These are phyloP conservation scores for Drosophila kanapiae DNA, from an alignment of 1,140 invertebrate genomes.

Conservation along the genomic window DNA sequence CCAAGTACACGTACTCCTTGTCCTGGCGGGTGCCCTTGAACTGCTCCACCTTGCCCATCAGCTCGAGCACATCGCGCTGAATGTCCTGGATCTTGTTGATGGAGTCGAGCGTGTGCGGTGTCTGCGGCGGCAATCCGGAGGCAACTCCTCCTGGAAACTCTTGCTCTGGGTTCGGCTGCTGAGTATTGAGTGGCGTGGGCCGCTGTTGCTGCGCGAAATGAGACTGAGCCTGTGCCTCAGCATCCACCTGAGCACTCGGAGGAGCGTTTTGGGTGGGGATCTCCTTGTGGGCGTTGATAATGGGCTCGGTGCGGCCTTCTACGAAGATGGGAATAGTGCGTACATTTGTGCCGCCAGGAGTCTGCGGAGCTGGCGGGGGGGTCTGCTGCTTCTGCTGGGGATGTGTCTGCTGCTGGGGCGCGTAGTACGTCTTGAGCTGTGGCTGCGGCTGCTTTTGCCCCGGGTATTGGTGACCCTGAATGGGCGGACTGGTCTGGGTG, in stretches of 20 bases:
- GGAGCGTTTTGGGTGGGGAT: slow-evolving; percentile 83
- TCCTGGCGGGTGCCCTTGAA: slow-evolving; percentile 91
- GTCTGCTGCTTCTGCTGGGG: slow-evolving; percentile 80
- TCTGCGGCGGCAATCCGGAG: slow-evolving; percentile 76
- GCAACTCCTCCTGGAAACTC: slow-evolving; percentile 23
- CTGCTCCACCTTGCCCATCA: slow-evolving; percentile 91
- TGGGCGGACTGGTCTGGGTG: slow-evolving; percentile 75
- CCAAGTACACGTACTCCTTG: slow-evolving; percentile 94
- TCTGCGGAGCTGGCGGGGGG: slow-evolving; percentile 68
- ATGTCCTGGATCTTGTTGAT: slow-evolving; percentile 92
- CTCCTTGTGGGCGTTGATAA: slow-evolving; percentile 87
- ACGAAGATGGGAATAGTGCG: slow-evolving; percentile 95
- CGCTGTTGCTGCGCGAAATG: slow-evolving; percentile 60
- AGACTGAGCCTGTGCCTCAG: slow-evolving; percentile 78
- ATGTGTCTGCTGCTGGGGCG: slow-evolving; percentile 76
- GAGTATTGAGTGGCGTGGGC: slow-evolving; percentile 82
- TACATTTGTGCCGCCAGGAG: slow-evolving; percentile 85
- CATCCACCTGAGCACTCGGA: slow-evolving; percentile 83
- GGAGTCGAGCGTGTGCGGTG: slow-evolving; percentile 88
- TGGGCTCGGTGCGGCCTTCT: slow-evolving; percentile 91
- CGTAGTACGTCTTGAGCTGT: slow-evolving; percentile 68
- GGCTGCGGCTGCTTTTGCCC: slow-evolving; percentile 35
- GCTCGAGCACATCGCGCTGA: slow-evolving; percentile 91
- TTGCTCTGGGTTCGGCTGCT: slow-evolving; percentile 70
- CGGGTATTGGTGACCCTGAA: slow-evolving; percentile 39